phyloP scores from a whole-genome alignment of 2,797 vertebrate genomes.

The Enteromius unitaeniatus region DNA sequence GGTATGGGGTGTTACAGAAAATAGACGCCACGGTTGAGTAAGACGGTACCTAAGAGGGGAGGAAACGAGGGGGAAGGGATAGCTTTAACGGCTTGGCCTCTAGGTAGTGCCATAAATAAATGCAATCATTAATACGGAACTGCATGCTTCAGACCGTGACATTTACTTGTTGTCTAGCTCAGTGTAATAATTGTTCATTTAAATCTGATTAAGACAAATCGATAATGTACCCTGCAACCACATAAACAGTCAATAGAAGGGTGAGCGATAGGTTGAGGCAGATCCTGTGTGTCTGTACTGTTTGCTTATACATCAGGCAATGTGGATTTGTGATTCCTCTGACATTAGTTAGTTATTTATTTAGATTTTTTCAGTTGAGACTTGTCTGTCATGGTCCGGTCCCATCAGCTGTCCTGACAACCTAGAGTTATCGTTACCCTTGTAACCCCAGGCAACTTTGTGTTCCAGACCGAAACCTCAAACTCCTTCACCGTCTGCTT shows the following conservation, averaged over 20 bases:
- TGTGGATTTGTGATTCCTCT: background rate
- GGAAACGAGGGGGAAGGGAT: background rate
- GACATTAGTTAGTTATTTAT: background rate
- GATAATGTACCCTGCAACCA: constrained; percentile 54
- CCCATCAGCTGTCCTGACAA: constrained; percentile 1
- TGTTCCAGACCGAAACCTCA: constrained; percentile 34
- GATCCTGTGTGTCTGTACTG: constrained; percentile 19
- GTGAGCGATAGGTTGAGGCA: constrained; percentile 36
- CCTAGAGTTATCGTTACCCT: constrained; percentile 12
- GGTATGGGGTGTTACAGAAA: constrained; percentile 25
- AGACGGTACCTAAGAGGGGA: background rate
- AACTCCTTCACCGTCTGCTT: constrained; percentile 35
- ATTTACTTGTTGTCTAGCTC: constrained; percentile 55
- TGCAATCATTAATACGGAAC: constrained; percentile 54
- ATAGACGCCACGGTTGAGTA: constrained; percentile 8
- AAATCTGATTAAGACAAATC: constrained; percentile 75
- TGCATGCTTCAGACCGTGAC: constrained; percentile 44
- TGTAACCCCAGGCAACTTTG: constrained; percentile 44
- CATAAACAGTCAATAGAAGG: constrained; percentile 47
- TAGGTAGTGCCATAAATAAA: constrained; percentile 54
- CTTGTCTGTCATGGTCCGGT: background rate
- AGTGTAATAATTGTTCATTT: constrained; percentile 74
- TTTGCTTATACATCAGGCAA: background rate
- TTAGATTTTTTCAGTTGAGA: background rate
- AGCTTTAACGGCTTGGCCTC: constrained; percentile 11